phyloP scores from a whole-genome alignment of 2,797 vertebrate genomes.

The Acrossocheilus fasciatus region DNA sequence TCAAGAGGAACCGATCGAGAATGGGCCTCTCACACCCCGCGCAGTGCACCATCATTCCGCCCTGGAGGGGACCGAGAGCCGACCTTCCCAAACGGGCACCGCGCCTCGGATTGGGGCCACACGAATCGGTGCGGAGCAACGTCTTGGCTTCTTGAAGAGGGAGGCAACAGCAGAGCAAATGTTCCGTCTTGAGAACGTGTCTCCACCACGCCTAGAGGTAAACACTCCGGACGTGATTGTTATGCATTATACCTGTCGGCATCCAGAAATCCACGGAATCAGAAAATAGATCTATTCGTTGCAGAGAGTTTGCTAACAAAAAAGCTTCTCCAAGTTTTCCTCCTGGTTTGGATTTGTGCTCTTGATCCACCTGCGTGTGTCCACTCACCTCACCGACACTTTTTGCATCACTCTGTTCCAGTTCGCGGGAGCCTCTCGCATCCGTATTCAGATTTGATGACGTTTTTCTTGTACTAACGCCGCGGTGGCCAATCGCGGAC shows the following conservation, averaged over 20 bases:
- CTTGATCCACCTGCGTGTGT: constrained; percentile 68
- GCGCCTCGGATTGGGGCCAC: constrained; percentile 77
- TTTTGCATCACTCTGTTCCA: constrained; percentile 89
- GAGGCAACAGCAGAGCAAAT: constrained; percentile 55
- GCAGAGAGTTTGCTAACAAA: constrained; percentile 32
- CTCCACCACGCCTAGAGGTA: constrained; percentile 45
- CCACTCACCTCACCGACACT: constrained; percentile 84
- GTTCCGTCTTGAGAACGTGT: constrained; percentile 62
- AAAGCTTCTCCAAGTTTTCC: constrained; percentile 65
- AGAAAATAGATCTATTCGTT: constrained; percentile 24
- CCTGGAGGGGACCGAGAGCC: constrained; percentile 76
- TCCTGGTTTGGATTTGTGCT: constrained; percentile 75
- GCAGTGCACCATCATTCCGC: constrained; percentile 94
- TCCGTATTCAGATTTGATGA: constrained; percentile 94
- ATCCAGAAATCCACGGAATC: constrained; percentile 55
- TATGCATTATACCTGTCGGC: constrained; percentile 45
- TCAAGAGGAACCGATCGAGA: constrained; percentile 96
- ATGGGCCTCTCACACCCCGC: constrained; percentile 98
- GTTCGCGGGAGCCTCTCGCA: constrained; percentile 87
- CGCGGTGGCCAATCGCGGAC: constrained; percentile 82
- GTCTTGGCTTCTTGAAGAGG: constrained; percentile 74
- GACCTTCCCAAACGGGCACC: constrained; percentile 76
- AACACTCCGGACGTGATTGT: constrained; percentile 41
- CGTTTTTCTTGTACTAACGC: constrained; percentile 81
- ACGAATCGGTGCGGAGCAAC: constrained; percentile 78